Evolutionary conservation across 2,888 invertebrate genomes (phyloP), one percentile per base, ranked within the genome.

Genomic region (Liodrosophila aerea): DNA sequence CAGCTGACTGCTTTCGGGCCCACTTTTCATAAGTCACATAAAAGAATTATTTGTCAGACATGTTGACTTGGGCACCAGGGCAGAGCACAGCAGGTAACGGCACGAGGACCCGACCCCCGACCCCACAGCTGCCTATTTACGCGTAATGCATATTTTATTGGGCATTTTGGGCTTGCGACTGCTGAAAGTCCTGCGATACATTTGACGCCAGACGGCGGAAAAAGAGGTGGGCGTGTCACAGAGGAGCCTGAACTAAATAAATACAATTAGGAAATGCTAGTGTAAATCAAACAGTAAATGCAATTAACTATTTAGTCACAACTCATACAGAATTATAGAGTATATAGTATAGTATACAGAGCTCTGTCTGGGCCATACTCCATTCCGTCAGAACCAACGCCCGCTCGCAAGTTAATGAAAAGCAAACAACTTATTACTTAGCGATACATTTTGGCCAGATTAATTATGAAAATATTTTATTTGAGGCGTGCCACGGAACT

Each of bases 81-180:
- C 16, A 16, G 9, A 13, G 34, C 29, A 30, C 40, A 46, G 56
- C 52, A 73, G 73, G 52, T 72, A 49, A 22, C 2, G 22, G 47
- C 16, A 29, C 30, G 15, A 47, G 27, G 27, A n/a, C n/a, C n/a
- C 2, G 30, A 9, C 2, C 11, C 11, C 4, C 3, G 4, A 34
- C 34, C 12, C 12, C 2, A 18, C 52, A 62, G 44, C 44, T 56
- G 62, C 69, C 59, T 73, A 70, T 66, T 81, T 76, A 39, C 61
- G 72, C 64, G 57, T 65, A 67, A 77, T 77, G 85, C 82, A 77
- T 77, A 77, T 74, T 77, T 77, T 82, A 77, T 84, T 70, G 46
- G 60, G 27, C 75, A 76, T 73, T 84, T 73, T 74, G 54, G 46
- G 45, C 50, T 50, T 22, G n/a, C 8, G 22, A 12, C 50, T 51